Conservation (phyloP, 92 coral and sea anemone species). For the Bergia sp. region DNA sequence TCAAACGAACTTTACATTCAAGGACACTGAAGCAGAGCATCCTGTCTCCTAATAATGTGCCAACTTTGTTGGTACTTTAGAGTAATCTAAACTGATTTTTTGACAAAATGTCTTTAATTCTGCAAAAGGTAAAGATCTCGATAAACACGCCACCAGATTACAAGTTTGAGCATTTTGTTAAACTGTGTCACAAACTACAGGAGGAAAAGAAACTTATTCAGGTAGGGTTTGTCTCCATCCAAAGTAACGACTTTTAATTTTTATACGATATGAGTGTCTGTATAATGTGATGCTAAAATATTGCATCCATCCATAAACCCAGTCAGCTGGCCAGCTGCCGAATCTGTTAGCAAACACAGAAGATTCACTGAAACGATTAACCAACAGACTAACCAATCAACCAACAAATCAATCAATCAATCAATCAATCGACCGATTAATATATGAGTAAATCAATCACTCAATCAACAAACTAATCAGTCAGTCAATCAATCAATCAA, state of each 20-base stretch:
- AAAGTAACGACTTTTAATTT: neutral
- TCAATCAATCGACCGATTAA: too few relatives aligned
- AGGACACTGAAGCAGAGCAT: neutral
- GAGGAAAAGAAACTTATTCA: slow-evolving; percentile 90
- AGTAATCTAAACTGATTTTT: too few relatives aligned
- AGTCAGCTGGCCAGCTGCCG: too few relatives aligned
- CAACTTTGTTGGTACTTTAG: neutral
- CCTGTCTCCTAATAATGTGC: neutral
- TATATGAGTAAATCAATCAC: too few relatives aligned
- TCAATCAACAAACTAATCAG: too few relatives aligned
- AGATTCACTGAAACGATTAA: too few relatives aligned
- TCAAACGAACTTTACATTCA: neutral
- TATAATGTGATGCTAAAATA: too few relatives aligned
- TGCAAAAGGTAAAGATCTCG: slow-evolving; percentile 52
- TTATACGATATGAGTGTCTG: neutral
- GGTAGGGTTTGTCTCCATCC: slow-evolving; percentile 39
- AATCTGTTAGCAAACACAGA: too few relatives aligned
- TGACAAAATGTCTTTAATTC: neutral
- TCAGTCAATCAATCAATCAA: too few relatives aligned
- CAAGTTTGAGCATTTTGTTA: slow-evolving; percentile 98
- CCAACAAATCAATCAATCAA: too few relatives aligned
- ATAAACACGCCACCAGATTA: slow-evolving; percentile 88
- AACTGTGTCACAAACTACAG: slow-evolving; percentile 90
- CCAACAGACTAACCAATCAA: too few relatives aligned
- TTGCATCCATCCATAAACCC: too few relatives aligned